Evolutionary conservation across 2,888 invertebrate species (phyloP), one percentile per base, ranked within the genome.

Genomic region (Cephonodes hylas): DNA sequence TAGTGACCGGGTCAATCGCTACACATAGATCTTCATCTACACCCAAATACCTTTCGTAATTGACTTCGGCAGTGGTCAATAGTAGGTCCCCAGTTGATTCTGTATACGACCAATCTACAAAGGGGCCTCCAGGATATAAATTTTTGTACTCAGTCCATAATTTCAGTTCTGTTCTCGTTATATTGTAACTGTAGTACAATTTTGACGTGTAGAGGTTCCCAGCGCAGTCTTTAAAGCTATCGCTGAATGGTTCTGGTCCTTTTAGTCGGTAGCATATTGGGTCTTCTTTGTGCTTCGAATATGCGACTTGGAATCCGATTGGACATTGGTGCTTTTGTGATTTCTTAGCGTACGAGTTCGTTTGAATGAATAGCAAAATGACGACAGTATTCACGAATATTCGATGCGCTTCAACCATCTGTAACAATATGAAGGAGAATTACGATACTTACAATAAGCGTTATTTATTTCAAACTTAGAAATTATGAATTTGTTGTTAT

Each of bases 121-220:
- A 91, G 1, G 88, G 86, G 1, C 93, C 93, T 2, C 91, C 89
- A 4, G 86, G 82, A 64, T 93, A 91, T 20, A 84, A 60, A 1
- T 87, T 79, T 64, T 81, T 89, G 69, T 86, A 92, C 60, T 93
- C 91, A 0, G 88, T 84, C 93, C 93, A 93, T 69, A 92, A 67
- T n/a, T 73, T 70, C 23, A 77, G 63, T 46, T 82, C 77, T 10
- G 79, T 64, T 63, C 77, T 79, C 0, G 77, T 73, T 18, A 88
- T 70, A 61, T 82, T 79, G n/a, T 88, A 71, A 45, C 72, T 83
- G 42, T 76, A 67, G 48, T 84, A 86, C 42, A 88, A 64, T 65
- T 81, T 75, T 0, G 81, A 70, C 0, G 84, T 83, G 65, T 84
- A 91, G 15, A 83, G 69, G 63, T 93, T 93, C 1, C 89, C 89